Evolutionary conservation across 92 coral and sea anemone species (phyloP), one percentile per base, ranked within the genome.

Genomic region (Galaxea fascicularis): DNA sequence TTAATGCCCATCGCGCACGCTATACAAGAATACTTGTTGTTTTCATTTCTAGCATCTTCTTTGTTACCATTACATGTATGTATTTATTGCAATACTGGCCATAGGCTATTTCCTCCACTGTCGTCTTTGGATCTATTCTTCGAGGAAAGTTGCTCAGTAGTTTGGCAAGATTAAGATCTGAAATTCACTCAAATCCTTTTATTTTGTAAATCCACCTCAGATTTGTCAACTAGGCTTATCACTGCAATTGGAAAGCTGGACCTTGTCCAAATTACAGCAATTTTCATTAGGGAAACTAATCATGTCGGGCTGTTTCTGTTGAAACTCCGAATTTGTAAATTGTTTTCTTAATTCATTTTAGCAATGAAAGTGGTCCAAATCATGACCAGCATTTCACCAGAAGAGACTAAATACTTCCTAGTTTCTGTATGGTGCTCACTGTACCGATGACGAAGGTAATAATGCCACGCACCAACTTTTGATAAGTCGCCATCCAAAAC

Each of bases 241-340:
- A 46, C 59, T 72, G n/a, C 62, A 51, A 25, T 49, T n/a, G 10
- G 21, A 16, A 72, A 72, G 62, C 77, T 72, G 62, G 77, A 72
- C 39, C 26, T 59, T 25, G 18, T 46, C 77, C 62, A 72, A 13
- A 72, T 21, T 35, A 72, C 56, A 24, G 10, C 0, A 16, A 3
- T 25, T n/a, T n/a, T n/a, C n/a, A n/a, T n/a, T 11, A 8, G 2
- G 15, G 56, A 4, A 49, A 11, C 7, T 11, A 3, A 49, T 10
- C 13, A 7, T 35, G 41, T n/a, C n/a, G n/a, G 56, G 15, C 10
- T 49, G 13, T 15, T 4, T 49, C 56, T 2, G 14, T 49, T 49
- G 56, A 49, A 10, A 49, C 56, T 5, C 56, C 41, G 2, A 35
- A 35, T 35, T 35, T 35, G 41, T 35, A 35, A 35, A n/a, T n/a